Conservation (phyloP, 2,113 vertebrate species). For the Bujurquina vittata region DNA sequence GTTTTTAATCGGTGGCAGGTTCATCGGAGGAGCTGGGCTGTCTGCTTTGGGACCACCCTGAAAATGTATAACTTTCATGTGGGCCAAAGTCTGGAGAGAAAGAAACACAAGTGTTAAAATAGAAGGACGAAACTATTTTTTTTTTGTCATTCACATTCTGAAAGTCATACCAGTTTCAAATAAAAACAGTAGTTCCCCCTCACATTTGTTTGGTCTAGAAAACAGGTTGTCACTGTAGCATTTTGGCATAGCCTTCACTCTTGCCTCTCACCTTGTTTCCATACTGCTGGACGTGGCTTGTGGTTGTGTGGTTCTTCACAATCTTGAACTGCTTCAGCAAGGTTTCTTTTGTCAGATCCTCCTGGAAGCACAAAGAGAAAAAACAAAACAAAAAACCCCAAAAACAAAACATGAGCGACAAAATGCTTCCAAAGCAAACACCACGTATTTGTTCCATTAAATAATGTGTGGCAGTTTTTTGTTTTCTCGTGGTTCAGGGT, state of each 20-base stretch:
- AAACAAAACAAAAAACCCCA: not conserved
- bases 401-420: not conserved
- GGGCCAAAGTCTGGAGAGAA: constrained; percentile 83
- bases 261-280: constrained; percentile 88
- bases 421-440: not conserved
- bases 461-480: not conserved
- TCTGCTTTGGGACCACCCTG: constrained; percentile 83
- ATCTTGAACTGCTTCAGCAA: constrained; percentile 91
- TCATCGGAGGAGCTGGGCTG: constrained; percentile 45
- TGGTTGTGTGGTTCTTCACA: constrained; percentile 91
- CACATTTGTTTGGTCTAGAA: not conserved
- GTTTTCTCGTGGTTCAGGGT: not conserved
- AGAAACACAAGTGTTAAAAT: not conserved
- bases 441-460: not conserved
- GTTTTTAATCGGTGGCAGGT: constrained; percentile 74
- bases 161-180: not conserved
- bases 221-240: not conserved
- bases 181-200: not conserved
- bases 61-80: constrained; percentile 91
- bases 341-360: constrained; percentile 90
- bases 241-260: not conserved
- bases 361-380: constrained; percentile 75
- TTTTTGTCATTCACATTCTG: not conserved
- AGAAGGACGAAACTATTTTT: not conserved
- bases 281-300: constrained; percentile 96